Evolutionary conservation across 1,140 invertebrate genomes (phyloP).

Genomic region (Drosophila suzukii): DNA sequence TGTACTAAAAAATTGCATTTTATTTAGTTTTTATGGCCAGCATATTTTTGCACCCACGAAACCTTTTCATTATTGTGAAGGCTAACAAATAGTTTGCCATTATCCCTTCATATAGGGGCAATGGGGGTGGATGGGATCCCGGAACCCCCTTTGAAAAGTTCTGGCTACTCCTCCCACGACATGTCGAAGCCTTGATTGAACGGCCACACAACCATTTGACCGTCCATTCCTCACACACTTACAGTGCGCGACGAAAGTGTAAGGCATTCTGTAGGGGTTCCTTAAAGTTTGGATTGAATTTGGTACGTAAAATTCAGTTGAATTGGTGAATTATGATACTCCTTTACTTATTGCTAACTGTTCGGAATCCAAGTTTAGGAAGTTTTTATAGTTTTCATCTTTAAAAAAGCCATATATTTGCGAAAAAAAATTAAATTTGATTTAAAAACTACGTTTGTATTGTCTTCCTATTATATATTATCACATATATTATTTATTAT

Average conservation of each 20-base stretch:
- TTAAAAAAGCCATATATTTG: no score
- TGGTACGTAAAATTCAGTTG: no score
- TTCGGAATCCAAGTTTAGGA: no score
- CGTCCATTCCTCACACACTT: conserved; percentile 16
- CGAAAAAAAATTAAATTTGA: no score
- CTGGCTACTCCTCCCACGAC: background rate
- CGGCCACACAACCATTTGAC: conserved; percentile 30
- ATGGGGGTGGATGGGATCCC: background rate
- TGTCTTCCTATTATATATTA: no score
- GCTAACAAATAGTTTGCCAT: conserved; percentile 47
- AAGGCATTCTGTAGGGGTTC: background rate
- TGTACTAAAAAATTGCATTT: conserved; percentile 47
- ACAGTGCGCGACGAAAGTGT: conserved; percentile 11
- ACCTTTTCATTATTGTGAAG: conserved; percentile 1
- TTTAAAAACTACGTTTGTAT: no score
- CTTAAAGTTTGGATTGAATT: background rate
- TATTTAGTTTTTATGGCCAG: conserved; percentile 40
- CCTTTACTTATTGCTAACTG: no score
- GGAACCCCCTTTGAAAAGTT: background rate
- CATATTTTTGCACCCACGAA: conserved; percentile 19
- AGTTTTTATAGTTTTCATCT: no score
- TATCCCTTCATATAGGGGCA: conserved; percentile 13
- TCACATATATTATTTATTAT: no score
- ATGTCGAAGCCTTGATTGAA: conserved; percentile 40
- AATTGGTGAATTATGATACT: no score